Evolutionary conservation across 1,140 invertebrate species (phyloP).

Genomic region (Drosophila sturtevanti): DNA sequence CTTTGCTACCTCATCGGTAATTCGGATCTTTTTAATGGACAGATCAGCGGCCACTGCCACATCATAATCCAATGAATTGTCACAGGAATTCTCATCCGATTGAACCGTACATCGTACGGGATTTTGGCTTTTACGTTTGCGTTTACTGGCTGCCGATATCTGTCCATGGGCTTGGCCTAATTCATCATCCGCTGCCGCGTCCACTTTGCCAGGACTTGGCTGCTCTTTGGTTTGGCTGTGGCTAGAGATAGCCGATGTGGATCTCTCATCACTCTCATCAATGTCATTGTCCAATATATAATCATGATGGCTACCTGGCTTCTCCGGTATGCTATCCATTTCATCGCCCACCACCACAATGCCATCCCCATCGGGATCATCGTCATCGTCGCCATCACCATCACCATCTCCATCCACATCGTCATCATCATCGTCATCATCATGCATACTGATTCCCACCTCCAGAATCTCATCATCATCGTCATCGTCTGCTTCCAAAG

Average conservation of each 20-base stretch:
- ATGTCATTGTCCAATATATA: conserved; percentile 34
- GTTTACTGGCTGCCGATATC: conserved; percentile 83
- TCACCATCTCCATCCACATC: conserved; percentile 51
- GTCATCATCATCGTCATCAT: conserved; percentile 60
- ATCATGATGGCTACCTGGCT: conserved; percentile 33
- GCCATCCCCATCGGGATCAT: conserved; percentile 84
- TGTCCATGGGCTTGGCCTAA: conserved; percentile 83
- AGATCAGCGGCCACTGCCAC: conserved; percentile 82
- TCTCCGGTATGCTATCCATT: conserved; percentile 64
- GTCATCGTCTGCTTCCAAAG: conserved; percentile 36
- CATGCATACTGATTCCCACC: conserved; percentile 81
- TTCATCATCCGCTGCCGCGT: conserved; percentile 86
- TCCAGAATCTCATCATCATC: conserved; percentile 49
- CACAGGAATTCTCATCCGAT: conserved; percentile 83
- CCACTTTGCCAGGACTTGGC: conserved; percentile 53
- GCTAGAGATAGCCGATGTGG: conserved; percentile 83
- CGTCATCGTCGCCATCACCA: conserved; percentile 76
- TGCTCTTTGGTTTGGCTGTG: conserved; percentile 86
- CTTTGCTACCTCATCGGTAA: conserved; percentile 7
- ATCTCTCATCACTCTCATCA: conserved; percentile 64
- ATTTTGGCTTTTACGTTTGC: conserved; percentile 96
- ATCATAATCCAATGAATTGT: conserved; percentile 84
- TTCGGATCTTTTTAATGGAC: conserved; percentile 78
- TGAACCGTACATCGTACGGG: conserved; percentile 90
- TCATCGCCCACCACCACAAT: conserved; percentile 83